Evolutionary conservation across 2,888 invertebrate species (phyloP).

Genomic region (Anodontia alba): DNA sequence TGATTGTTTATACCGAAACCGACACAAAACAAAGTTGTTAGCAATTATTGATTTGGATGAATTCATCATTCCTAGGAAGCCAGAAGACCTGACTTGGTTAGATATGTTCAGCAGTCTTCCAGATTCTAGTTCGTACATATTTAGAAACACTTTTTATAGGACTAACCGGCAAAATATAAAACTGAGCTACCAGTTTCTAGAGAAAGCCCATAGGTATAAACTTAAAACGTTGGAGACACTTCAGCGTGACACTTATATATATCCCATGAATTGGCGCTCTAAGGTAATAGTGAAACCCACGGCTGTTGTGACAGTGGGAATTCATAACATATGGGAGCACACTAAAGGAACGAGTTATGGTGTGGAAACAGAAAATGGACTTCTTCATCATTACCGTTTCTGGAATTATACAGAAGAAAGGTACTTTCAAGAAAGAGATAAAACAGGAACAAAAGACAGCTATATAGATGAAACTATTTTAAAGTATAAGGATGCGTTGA

Average conservation of each 20-base stretch:
- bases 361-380: conserved; percentile 43
- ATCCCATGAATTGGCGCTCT: conserved; percentile 63
- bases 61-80: conserved; percentile 78
- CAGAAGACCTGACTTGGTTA: conserved; percentile 60
- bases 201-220: conserved; percentile 59
- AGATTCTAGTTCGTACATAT: conserved; percentile 48
- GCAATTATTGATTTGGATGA: conserved; percentile 83
- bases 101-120: conserved; percentile 51
- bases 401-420: conserved; percentile 64
- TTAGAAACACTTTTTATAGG: conserved; percentile 71
- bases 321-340: conserved; percentile 67
- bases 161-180: conserved; percentile 67
- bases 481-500: conserved; percentile 55
- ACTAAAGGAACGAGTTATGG: conserved; percentile 22
- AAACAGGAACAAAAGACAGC: conserved; percentile 31
- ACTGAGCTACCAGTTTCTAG: conserved; percentile 45
- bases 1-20: conserved; percentile 81
- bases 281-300: conserved; percentile 75
- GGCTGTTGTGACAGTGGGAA: conserved; percentile 64
- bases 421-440: no score
- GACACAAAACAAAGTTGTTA: conserved; percentile 69
- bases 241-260: conserved; percentile 62
- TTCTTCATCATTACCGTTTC: conserved; percentile 76
- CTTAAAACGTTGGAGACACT: conserved; percentile 68
- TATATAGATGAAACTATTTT: conserved; percentile 48